Base-by-base conservation (phyloP, 2,888 invertebrate genomes). In the Phragmatobia fuliginosa region DNA sequence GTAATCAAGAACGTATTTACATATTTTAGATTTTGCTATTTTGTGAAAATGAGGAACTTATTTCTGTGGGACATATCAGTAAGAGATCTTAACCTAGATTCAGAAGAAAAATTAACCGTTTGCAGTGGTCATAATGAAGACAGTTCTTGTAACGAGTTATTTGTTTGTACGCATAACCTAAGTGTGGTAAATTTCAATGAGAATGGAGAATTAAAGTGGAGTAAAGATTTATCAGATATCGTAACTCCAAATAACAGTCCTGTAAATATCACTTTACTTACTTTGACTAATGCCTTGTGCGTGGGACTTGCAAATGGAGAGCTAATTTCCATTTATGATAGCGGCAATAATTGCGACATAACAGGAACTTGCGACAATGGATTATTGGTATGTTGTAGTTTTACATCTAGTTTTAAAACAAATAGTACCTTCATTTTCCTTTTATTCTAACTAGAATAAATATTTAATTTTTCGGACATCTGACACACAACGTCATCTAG, bases 161-260 rank as follows among this genome's bases (percentile, higher is more conserved):
- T 90, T 83, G 77, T 90, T 74, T 92, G 92, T 82, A 89, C 91
- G 72, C 82, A 88, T 90, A 92, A 93, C 88, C 91, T 94, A 71
- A 81, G 81, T 67, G 89, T 94, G 62, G 83, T 76, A 2, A 89
- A 88, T 79, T 90, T 88, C 76, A 83, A 87, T 85, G 84, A 86
- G 75, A 82, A 85, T 76, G 91, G 91, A 68, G 82, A 86, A 73
- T 75, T 83, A 59, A 89, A 85, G 36, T 94, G 94, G 94, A 83
- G 73, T 45, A 91, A 85, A 77, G 88, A 92, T 79, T 77, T 95
- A 11, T 84, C 86, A 7, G 81, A 86, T 38, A 66, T 87, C 63
- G 78, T 93, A 31, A 85, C 95, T 87, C 70, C 92, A 83, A 75
- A 96, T 91, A 94, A 92, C 92, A 80, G 93, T 90, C 92, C 93